A percentile compares a stretch with the other conserved stretches of the same genome.
These are phyloP conservation scores for Zhuqinia jingwanae DNA, from an alignment of 2,888 invertebrate genomes.

Conservation along the genomic window DNA sequence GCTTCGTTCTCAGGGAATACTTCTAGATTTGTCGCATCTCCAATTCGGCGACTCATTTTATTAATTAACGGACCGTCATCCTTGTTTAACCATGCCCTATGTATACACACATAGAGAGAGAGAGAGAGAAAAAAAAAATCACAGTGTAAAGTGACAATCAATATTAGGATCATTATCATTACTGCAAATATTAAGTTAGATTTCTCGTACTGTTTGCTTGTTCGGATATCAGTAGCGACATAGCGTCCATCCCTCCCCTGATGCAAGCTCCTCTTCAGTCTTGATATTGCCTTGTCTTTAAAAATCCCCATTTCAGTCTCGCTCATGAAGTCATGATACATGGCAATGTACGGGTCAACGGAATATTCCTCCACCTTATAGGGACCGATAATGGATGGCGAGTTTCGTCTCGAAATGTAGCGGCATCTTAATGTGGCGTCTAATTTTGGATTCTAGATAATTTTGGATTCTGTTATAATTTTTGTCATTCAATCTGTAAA, in stretches of 20 bases:
- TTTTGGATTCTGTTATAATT: conserved; percentile 69
- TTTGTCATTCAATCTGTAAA: too few relatives aligned
- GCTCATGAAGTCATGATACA: conserved; percentile 79
- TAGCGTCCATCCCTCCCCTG: conserved; percentile 78
- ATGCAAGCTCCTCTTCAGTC: conserved; percentile 78
- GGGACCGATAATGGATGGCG: conserved; percentile 78
- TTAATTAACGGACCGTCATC: conserved; percentile 77
- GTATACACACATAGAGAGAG: too few relatives aligned
- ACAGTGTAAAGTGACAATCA: neutral
- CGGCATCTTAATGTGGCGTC: conserved; percentile 79
- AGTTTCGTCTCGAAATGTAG: conserved; percentile 67
- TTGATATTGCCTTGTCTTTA: conserved; percentile 77
- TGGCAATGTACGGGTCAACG: conserved; percentile 78
- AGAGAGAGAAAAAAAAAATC: too few relatives aligned
- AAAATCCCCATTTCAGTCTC: conserved; percentile 77
- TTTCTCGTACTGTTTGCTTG: conserved; percentile 79
- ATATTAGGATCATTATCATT: neutral
- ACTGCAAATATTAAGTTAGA: neutral
- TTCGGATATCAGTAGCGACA: conserved; percentile 79
- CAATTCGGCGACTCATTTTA: conserved; percentile 75
- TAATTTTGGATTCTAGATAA: conserved; percentile 71
- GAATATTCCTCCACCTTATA: conserved; percentile 80
- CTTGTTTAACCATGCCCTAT: conserved; percentile 80
- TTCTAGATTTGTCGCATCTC: conserved; percentile 75
- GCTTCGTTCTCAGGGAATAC: conserved; percentile 78